Conservation (phyloP, 1,140 invertebrate species). For the Dinothrombium tinctorium region DNA sequence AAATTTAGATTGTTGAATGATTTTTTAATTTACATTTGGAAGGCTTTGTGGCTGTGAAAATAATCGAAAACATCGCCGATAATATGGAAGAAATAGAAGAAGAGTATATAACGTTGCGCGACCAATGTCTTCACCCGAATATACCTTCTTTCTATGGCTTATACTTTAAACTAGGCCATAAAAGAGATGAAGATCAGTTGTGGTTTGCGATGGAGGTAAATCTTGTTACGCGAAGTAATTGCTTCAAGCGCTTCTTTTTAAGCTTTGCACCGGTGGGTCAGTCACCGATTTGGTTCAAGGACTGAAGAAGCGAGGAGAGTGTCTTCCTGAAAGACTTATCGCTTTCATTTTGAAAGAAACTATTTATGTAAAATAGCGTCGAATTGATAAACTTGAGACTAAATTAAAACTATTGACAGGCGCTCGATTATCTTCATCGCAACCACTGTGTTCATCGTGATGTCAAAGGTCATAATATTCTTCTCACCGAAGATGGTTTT, state of each 20-base stretch:
- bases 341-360: slow-evolving; percentile 54
- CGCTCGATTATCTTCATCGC: slow-evolving; percentile 48
- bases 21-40: too few relatives aligned
- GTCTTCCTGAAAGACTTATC: slow-evolving; percentile 40
- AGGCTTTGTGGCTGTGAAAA: slow-evolving; percentile 48
- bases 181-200: slow-evolving; percentile 42
- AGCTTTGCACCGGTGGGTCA: slow-evolving; percentile 89
- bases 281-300: slow-evolving; percentile 88
- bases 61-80: slow-evolving; percentile 53
- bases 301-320: slow-evolving; percentile 32
- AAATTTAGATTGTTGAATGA: too few relatives aligned
- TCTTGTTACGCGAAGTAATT: not conserved
- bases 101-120: slow-evolving; percentile 47
- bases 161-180: slow-evolving; percentile 35
- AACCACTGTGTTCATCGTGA: slow-evolving; percentile 61
- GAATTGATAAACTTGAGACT: not conserved
- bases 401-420: slow-evolving; percentile 24
- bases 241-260: slow-evolving; percentile 12
- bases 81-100: slow-evolving; percentile 68
- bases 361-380: slow-evolving; percentile 25
- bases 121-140: slow-evolving; percentile 48
- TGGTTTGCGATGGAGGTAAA: slow-evolving; percentile 66
- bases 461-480: slow-evolving; percentile 62
- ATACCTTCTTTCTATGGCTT: slow-evolving; percentile 50
- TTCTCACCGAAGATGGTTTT: slow-evolving; percentile 42